phyloP scores from a whole-genome alignment of 2,113 vertebrate genomes.

The Silurus asotus region DNA sequence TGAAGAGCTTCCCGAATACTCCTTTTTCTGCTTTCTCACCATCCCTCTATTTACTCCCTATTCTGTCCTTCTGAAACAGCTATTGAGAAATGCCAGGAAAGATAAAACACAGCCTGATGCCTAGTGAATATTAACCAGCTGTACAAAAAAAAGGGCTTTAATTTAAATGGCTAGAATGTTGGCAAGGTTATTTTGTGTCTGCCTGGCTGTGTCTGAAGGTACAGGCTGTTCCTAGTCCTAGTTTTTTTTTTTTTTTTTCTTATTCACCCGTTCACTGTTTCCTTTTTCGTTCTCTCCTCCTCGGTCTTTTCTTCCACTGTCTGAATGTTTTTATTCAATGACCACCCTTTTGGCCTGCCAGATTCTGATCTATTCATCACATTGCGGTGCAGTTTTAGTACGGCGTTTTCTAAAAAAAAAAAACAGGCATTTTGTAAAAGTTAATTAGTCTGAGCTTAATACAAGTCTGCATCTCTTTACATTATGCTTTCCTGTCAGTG shows the following conservation, averaged over 20 bases:
- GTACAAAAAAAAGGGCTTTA: slow-evolving; percentile 53
- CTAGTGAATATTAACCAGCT: slow-evolving; percentile 55
- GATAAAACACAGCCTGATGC: slow-evolving; percentile 45
- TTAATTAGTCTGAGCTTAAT: neutral
- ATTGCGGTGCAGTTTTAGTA: slow-evolving; percentile 31
- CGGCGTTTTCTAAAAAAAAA: slow-evolving; percentile 36
- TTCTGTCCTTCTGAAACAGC: neutral
- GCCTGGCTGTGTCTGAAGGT: slow-evolving; percentile 65
- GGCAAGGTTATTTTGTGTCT: slow-evolving; percentile 61
- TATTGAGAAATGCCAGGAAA: slow-evolving; percentile 38
- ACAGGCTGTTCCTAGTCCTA: slow-evolving; percentile 67
- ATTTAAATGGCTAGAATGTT: slow-evolving; percentile 54
- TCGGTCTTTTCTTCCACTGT: slow-evolving; percentile 49
- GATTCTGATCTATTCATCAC: slow-evolving; percentile 52
- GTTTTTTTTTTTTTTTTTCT: slow-evolving; percentile 52
- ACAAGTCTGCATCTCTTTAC: neutral
- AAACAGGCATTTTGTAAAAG: slow-evolving; percentile 24
- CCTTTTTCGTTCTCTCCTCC: slow-evolving; percentile 51
- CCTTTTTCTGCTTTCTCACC: neutral
- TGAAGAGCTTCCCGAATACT: slow-evolving; percentile 38
- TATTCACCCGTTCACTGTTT: slow-evolving; percentile 46
- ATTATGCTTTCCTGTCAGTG: neutral
- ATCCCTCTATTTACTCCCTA: neutral
- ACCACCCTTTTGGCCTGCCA: slow-evolving; percentile 40
- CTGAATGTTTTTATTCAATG: slow-evolving; percentile 44